Percentiles rank a stretch among this genome's conserved stretches.
phyloP scores from a whole-genome alignment of 2,113 vertebrate genomes.

The Pygoscelis adeliae region DNA sequence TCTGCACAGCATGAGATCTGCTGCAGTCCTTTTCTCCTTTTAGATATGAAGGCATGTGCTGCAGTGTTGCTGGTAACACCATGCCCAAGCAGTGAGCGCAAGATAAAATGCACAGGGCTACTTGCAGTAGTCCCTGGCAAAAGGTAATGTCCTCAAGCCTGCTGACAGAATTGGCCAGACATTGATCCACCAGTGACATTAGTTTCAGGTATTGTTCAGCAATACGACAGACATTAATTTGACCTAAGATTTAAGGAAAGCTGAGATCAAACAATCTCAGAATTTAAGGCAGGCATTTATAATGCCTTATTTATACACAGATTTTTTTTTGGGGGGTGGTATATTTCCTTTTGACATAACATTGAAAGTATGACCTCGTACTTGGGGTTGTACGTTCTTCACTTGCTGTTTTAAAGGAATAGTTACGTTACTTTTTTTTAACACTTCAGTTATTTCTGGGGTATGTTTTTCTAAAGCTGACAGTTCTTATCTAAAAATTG shows the following conservation, averaged over 20 bases:
- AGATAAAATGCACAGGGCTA: neutral
- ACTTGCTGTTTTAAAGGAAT: neutral
- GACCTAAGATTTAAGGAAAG: neutral
- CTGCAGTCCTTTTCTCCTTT: neutral
- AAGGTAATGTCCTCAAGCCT: neutral
- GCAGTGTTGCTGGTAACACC: neutral
- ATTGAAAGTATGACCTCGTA: neutral
- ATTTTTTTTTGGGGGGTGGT: neutral
- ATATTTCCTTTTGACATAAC: neutral
- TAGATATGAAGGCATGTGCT: neutral
- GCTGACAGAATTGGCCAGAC: neutral
- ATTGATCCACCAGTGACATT: neutral
- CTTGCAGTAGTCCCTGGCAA: neutral
- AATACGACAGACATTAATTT: neutral
- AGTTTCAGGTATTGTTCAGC: neutral
- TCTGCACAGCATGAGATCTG: neutral
- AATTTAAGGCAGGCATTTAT: neutral
- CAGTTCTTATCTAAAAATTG: neutral
- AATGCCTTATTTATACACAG: neutral
- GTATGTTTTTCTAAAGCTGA: neutral
- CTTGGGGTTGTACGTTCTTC: neutral
- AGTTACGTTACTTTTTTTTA: neutral
- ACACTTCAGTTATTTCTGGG: neutral
- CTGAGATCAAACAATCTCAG: neutral
- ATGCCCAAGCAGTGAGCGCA: neutral